phyloP scores from a whole-genome alignment of 2,797 vertebrate species.

The Halcyon badia region DNA sequence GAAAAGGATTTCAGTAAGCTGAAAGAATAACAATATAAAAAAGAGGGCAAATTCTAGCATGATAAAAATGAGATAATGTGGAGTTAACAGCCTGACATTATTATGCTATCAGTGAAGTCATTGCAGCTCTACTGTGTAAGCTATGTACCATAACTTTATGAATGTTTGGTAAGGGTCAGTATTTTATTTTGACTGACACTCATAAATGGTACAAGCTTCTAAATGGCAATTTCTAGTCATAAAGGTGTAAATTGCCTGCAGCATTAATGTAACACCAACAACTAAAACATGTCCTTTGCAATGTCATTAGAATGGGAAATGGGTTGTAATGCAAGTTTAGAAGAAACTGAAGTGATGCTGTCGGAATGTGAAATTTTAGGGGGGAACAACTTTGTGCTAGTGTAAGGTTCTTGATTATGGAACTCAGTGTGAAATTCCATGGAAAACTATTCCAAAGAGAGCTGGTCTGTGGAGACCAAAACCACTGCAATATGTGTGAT shows the following conservation, averaged over 20 bases:
- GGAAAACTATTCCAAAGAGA: constrained; percentile 4
- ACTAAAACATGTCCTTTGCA: not conserved
- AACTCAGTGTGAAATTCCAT: not conserved
- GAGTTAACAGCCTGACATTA: not conserved
- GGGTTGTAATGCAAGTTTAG: not conserved
- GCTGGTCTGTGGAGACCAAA: not conserved
- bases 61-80: not conserved
- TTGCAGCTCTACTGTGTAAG: not conserved
- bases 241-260: constrained; percentile 15
- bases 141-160: not conserved
- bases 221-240: not conserved
- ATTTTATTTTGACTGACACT: not conserved
- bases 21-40: not conserved
- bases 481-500: not conserved
- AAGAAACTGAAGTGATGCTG: not conserved
- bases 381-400: not conserved
- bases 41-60: not conserved
- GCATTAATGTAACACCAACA: not conserved
- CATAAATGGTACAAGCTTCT: not conserved
- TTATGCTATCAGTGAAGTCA: not conserved
- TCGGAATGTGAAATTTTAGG: constrained; percentile 8
- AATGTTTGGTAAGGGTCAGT: not conserved
- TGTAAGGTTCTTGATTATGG: not conserved
- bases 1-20: not conserved
- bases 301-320: not conserved